phyloP scores from a whole-genome alignment of 2,113 vertebrate species.

The Motacilla alba region DNA sequence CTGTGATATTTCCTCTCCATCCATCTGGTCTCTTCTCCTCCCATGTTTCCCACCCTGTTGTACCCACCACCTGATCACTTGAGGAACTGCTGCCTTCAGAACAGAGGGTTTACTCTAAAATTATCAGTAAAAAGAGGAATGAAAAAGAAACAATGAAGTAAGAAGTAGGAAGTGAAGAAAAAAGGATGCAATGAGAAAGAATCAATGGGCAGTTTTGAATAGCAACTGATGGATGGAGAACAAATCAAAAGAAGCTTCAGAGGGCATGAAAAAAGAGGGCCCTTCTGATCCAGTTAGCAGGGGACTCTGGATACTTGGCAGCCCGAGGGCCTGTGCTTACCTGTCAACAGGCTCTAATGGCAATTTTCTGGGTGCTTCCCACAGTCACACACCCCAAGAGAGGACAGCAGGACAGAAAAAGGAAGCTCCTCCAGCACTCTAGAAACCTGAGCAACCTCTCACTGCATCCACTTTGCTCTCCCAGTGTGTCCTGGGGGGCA shows the following conservation, averaged over 20 bases:
- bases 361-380: conserved; percentile 71
- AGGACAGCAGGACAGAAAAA: conserved; percentile 59
- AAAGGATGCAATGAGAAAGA: conserved; percentile 6
- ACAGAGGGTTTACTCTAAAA: not conserved
- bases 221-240: conserved; percentile 1
- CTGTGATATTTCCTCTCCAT: not conserved
- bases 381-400: conserved; percentile 61
- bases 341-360: conserved; percentile 62
- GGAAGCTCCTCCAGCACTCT: conserved; percentile 66
- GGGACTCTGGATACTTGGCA: conserved; percentile 53
- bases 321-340: conserved; percentile 50
- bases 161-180: conserved; percentile 1
- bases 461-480: conserved; percentile 2
- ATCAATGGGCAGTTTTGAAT: not conserved
- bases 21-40: not conserved
- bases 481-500: not conserved
- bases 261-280: conserved; percentile 18
- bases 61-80: not conserved
- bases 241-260: conserved; percentile 34
- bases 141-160: conserved; percentile 31
- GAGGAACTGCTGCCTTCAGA: not conserved
- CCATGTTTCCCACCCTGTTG: not conserved
- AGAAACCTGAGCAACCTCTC: conserved; percentile 61
- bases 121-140: not conserved
- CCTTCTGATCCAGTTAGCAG: conserved; percentile 38